Conservation (phyloP, 2,888 invertebrate species). For the Spodoptera picta region DNA sequence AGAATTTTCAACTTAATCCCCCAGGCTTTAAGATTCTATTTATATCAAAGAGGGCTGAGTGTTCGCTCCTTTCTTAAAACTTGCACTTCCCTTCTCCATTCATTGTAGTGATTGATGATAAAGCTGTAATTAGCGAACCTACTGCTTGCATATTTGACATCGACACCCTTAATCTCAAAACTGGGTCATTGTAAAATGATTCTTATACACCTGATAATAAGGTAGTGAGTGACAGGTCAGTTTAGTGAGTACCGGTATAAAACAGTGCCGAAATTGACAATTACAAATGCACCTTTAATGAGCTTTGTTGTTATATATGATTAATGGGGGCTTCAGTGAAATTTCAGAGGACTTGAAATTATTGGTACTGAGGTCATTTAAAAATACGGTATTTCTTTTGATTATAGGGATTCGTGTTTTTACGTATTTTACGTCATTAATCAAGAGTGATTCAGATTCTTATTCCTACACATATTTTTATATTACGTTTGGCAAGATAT, state of each 20-base stretch:
- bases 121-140: conserved; percentile 78
- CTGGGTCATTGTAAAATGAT: conserved; percentile 60
- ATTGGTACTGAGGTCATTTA: conserved; percentile 49
- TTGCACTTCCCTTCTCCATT: conserved; percentile 61
- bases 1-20: conserved; percentile 43
- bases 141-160: conserved; percentile 70
- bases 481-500: no score
- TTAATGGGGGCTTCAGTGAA: conserved; percentile 75
- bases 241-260: conserved; percentile 56
- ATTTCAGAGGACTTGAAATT: conserved; percentile 65
- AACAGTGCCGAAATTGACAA: conserved; percentile 80
- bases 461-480: no score
- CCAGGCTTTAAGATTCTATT: conserved; percentile 50
- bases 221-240: conserved; percentile 58
- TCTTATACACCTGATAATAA: conserved; percentile 63
- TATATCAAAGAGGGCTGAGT: conserved; percentile 18
- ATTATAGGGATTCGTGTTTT: conserved; percentile 50
- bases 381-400: conserved; percentile 40
- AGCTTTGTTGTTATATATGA: conserved; percentile 81
- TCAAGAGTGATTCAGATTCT: conserved; percentile 27
- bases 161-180: conserved; percentile 52
- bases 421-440: conserved; percentile 55
- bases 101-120: conserved; percentile 79
- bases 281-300: conserved; percentile 85
- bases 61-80: conserved; percentile 46